Evolutionary conservation across 2,113 vertebrate genomes (phyloP).

Genomic region (Heterotilapia buettikoferi): DNA sequence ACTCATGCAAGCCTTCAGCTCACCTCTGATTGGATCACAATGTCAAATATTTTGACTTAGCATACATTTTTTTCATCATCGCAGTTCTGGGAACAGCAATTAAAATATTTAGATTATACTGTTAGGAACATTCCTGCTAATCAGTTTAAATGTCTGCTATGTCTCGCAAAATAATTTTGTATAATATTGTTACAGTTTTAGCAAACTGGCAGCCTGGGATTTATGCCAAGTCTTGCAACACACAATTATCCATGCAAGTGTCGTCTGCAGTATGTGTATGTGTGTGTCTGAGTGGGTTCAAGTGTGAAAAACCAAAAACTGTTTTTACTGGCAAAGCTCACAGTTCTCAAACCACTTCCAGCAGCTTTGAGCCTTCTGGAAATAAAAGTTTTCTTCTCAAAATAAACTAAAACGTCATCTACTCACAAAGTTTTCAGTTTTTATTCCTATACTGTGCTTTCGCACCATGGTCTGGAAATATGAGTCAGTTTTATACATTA

Average conservation of each 20-base stretch:
- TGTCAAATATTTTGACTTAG: background rate
- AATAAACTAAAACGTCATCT: background rate
- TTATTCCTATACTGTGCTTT: background rate
- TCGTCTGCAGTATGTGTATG: background rate
- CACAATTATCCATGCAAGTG: background rate
- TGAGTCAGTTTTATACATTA: background rate
- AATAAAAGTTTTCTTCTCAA: background rate
- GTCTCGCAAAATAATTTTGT: background rate
- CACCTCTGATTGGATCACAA: background rate
- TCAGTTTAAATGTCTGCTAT: background rate
- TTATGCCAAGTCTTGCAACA: background rate
- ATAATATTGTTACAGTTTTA: background rate
- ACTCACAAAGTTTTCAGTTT: background rate
- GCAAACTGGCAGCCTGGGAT: background rate
- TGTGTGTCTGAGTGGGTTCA: constrained; percentile 11
- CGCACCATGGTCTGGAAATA: background rate
- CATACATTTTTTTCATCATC: background rate
- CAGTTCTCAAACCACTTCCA: background rate
- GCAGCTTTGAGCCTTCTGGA: background rate
- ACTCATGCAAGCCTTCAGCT: background rate
- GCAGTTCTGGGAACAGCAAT: background rate
- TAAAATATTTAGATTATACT: background rate
- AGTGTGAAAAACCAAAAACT: constrained; percentile 8
- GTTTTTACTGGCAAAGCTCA: constrained; percentile 23
- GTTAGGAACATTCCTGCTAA: background rate